A percentile compares a stretch with the other conserved stretches of the same genome.
Conservation (phyloP, 2,797 vertebrate genomes). For the Coccyzus lansbergi region DNA sequence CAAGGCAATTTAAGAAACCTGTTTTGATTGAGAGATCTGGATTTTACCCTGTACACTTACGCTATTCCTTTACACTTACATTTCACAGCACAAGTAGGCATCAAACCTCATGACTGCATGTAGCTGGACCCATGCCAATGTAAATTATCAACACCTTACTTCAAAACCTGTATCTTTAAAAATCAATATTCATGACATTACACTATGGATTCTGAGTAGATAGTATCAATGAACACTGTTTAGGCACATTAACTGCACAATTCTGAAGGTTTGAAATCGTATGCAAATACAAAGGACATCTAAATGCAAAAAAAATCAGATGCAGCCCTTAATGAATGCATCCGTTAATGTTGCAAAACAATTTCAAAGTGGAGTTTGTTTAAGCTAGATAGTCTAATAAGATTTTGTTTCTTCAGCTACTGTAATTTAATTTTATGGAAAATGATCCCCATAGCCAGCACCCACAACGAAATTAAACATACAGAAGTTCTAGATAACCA, state of each 20-base stretch:
- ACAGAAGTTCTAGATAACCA: not conserved
- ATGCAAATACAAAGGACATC: slow-evolving; percentile 15
- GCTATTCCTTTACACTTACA: not conserved
- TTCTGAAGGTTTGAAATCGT: not conserved
- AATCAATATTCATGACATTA: slow-evolving; percentile 1
- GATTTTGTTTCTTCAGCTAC: slow-evolving; percentile 31
- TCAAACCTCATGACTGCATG: not conserved
- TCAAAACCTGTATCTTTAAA: not conserved
- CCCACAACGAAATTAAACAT: not conserved
- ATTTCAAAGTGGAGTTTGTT: slow-evolving; percentile 16
- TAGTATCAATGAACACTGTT: not conserved
- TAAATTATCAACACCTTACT: not conserved
- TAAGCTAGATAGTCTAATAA: not conserved
- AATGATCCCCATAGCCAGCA: slow-evolving; percentile 21
- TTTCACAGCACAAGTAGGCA: not conserved
- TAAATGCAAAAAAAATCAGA: slow-evolving; percentile 10
- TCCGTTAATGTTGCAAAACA: not conserved
- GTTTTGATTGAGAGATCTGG: not conserved
- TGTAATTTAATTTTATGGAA: slow-evolving; percentile 44
- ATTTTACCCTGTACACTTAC: not conserved
- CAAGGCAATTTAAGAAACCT: not conserved
- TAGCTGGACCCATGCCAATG: not conserved
- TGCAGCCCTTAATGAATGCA: slow-evolving; percentile 7
- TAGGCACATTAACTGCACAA: not conserved
- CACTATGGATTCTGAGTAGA: not conserved